Conservation (phyloP, 2,888 invertebrate genomes). For the Ennomos fuscantarius region DNA sequence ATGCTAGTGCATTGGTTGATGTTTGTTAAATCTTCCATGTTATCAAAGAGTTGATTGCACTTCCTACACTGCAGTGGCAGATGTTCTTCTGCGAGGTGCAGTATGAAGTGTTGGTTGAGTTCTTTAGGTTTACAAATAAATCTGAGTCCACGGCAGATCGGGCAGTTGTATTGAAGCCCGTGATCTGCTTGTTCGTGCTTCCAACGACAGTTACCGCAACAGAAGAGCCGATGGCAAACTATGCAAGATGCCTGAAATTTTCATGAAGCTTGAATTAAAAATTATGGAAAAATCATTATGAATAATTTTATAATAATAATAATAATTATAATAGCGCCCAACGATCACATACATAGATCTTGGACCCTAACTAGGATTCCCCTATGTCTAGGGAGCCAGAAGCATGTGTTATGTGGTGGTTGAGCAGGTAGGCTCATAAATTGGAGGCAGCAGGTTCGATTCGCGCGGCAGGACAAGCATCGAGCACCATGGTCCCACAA, state of each 20-base stretch:
- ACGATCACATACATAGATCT: too few species aligned
- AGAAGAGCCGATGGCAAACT: conserved; percentile 72
- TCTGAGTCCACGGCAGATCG: conserved; percentile 68
- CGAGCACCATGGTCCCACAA: too few species aligned
- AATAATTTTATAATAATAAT: conserved; percentile 27
- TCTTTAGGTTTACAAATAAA: conserved; percentile 65
- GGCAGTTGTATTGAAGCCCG: conserved; percentile 71
- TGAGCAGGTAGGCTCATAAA: too few species aligned
- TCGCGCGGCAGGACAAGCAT: too few species aligned
- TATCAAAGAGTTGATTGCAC: conserved; percentile 65
- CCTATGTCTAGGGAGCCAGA: too few species aligned
- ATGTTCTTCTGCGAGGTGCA: conserved; percentile 67
- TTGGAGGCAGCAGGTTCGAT: too few species aligned
- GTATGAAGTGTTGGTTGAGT: conserved; percentile 61
- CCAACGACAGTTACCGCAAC: conserved; percentile 74
- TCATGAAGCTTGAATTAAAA: neutral
- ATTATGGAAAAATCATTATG: neutral
- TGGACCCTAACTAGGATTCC: too few species aligned
- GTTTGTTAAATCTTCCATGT: conserved; percentile 68
- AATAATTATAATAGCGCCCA: too few species aligned
- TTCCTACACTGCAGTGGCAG: conserved; percentile 71
- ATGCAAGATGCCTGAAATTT: conserved; percentile 71
- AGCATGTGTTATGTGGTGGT: too few species aligned
- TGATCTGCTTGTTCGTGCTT: conserved; percentile 69
- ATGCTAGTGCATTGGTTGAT: conserved; percentile 72